Conservation (phyloP, 2,113 vertebrate species). For the Cryptomyrus ogoouensis region DNA sequence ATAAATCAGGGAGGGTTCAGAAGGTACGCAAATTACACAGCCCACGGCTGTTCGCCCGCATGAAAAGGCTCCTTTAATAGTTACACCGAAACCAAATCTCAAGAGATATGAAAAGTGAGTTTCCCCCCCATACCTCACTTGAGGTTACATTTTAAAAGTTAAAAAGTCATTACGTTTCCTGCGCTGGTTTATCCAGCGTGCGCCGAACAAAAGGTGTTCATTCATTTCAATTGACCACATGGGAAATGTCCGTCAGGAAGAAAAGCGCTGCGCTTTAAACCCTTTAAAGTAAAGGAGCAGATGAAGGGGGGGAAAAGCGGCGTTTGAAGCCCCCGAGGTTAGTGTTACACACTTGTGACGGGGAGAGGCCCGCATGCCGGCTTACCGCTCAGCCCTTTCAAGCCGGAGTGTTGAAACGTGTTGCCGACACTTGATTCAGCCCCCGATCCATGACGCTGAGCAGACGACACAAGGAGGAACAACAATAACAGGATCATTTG, state of each 20-base stretch:
- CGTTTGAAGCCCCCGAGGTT: not conserved
- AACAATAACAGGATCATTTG: slow-evolving; percentile 92
- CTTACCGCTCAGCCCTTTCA: slow-evolving; percentile 92
- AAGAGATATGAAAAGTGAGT: slow-evolving; percentile 60
- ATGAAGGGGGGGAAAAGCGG: not conserved
- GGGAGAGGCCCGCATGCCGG: not conserved
- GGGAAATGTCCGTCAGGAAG: slow-evolving; percentile 35
- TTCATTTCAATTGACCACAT: slow-evolving; percentile 50
- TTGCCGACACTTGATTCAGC: slow-evolving; percentile 80
- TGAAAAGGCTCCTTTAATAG: slow-evolving; percentile 85
- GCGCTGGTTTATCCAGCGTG: slow-evolving; percentile 69
- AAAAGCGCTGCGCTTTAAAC: not conserved
- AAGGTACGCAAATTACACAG: slow-evolving; percentile 79
- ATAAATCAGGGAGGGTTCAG: slow-evolving; percentile 69
- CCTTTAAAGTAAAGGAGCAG: not conserved
- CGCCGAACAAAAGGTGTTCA: slow-evolving; percentile 63
- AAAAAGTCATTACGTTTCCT: slow-evolving; percentile 70
- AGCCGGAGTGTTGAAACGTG: slow-evolving; percentile 74
- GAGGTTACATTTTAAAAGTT: not conserved
- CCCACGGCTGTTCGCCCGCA: slow-evolving; percentile 64
- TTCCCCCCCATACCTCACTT: not conserved
- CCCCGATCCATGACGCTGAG: slow-evolving; percentile 71
- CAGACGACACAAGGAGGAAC: slow-evolving; percentile 82
- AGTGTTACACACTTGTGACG: not conserved
- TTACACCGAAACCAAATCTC: slow-evolving; percentile 64